Base-by-base conservation (phyloP, 2,797 vertebrate species). In the Lutjanus argentimaculatus region DNA sequence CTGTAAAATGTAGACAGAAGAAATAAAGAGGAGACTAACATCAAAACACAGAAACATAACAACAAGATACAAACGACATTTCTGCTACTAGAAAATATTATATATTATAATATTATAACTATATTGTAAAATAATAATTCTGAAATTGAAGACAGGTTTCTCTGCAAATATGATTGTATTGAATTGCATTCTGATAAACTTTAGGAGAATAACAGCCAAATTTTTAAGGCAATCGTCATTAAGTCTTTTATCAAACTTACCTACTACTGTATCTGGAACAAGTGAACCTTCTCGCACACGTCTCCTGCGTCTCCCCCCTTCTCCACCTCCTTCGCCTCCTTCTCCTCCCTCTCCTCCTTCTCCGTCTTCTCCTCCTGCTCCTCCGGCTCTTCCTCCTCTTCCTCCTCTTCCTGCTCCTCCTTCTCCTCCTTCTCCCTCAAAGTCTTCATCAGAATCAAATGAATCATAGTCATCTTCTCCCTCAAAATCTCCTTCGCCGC, bases 251-350 rank as follows among this genome's bases (percentile, higher is more conserved):
- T 6, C 22, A 64, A 22, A 2, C 93, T 95, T 93, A 95, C 95
- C 95, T 94, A 61, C 76, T 6, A 86, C 82, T 58, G 91, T 90
- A 0, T 95, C 94, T 72, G 90, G 67, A 68, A 92, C 82, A 49
- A 95, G 89, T 67, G 83, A 82, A 51, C 91, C 93, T 15, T 67
- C 80, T 91, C 57, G 81, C 2, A 40, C 72, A 15, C 77, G 88
- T 55, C 87, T 96, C 64, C 58, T 93, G 36, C 45, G 76, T 85
- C 81, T 85, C 8, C 42, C 52, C 68, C 59, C 69, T 75, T n/a
- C 48, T 75, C 46, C 79, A 10, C 45, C 76, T 40, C 45, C 82
- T 87, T 55, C 87, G 95, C 62, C 58, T 93, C 21, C 45, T 75
- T 83, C 80, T 85, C 6, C 42, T 22, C 42, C 79, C 3, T n/a